Evolutionary conservation across 2,113 vertebrate species (phyloP), one percentile per base, ranked within the genome.

Genomic region (Seriola dumerili): DNA sequence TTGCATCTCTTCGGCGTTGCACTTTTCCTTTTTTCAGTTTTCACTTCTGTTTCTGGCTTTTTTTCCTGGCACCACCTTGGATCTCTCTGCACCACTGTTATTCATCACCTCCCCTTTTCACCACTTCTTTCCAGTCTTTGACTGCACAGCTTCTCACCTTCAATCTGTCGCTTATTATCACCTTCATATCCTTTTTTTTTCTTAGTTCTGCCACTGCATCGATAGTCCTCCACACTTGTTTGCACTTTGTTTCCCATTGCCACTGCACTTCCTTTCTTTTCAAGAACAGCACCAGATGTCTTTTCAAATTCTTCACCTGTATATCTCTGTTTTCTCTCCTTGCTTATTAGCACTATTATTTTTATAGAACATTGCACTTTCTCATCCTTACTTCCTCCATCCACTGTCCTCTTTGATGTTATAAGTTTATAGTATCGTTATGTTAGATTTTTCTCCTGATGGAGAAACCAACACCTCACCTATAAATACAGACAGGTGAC

Each of bases 151-250:
- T 50, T 77, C 61, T 38, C 80, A 84, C 64, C 72, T 78, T 29
- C 52, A 84, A 42, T 23, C 67, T 82, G 25, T 83, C 83, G 78
- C 38, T 80, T 65, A 8, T 17, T 80, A 50, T 84, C 78, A 93
- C 63, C 21, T 76, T 91, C 46, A 46, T 59, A 0, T 38, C 40
- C 40, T 29, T 71, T 74, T 65, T 61, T 17, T 75, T 83, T 50
- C 59, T 84, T 59, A 67, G 11, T 42, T 77, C 57, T 40, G 21
- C 55, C 58, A 38, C 16, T 62, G 5, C 11, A 0, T 58, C 0
- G 40, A 44, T 63, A n/a, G 9, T n/a, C 8, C 11, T 34, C 4
- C 12, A 4, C 77, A 78, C 40, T 76, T 72, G 17, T 78, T 68
- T 64, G 6, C 62, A 19, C 68, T 86, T 76, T 62, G n/a, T 14